Evolutionary conservation across 2,113 vertebrate species (phyloP), one percentile per base, ranked within the genome.

Genomic region (Oryzias melastigma): DNA sequence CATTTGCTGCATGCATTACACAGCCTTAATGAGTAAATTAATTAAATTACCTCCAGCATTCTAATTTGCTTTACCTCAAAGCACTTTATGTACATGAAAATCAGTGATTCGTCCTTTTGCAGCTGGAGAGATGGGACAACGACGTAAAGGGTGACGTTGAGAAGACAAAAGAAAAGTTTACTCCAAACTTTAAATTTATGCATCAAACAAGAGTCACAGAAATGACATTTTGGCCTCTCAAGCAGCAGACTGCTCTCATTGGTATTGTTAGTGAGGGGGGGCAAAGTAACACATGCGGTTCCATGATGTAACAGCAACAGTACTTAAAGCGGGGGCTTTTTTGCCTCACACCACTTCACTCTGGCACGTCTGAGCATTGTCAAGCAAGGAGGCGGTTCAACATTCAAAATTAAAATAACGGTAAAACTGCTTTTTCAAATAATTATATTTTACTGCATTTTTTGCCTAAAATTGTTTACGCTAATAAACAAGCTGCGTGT

Each of bases 241-340:
- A 52, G 10, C 56, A n/a, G 42, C 14, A 35, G 22, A 25, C 51
- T 65, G 27, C 51, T 5, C 3, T 3, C n/a, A 7, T 18, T 20
- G 15, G 41, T 47, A 52, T 22, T 18, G 51, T 35, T 41, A 49
- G 72, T 58, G 52, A 24, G 50, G 77, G 50, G 77, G 50, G 41
- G 29, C 58, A 41, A 14, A 41, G 17, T 10, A 65, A 68, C 73
- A 58, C 74, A 63, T 64, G 65, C 16, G 63, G 62, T 62, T 44
- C 44, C 14, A 27, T 88, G 67, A 89, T 65, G 72, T 84, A 73
- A 82, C 71, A 58, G 29, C 49, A 41, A 47, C 50, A 25, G 41
- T 80, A 84, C 81, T 82, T 86, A 87, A 82, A 27, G 64, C 60
- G 35, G 22, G 14, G 13, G 7, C 22, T 63, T 5, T 68, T 17